Evolutionary conservation across 2,113 vertebrate genomes (phyloP), one percentile per base, ranked within the genome.

Genomic region (Sinocyclocheilus anophthalmus): DNA sequence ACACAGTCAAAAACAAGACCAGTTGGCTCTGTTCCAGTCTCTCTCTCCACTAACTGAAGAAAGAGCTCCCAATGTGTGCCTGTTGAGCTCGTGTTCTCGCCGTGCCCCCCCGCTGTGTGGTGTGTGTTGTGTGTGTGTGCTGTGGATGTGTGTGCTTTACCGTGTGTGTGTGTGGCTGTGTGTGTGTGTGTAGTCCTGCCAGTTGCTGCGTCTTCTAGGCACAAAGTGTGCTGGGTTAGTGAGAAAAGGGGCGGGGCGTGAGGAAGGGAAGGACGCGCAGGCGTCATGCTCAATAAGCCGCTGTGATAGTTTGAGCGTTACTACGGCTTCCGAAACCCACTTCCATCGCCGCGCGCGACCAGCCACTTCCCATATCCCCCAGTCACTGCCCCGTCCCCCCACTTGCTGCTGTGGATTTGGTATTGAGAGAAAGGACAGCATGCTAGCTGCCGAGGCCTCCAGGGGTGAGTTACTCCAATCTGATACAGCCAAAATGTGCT

Each of bases 11-110:
- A 69, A 37, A 81, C 59, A 88, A 61, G 92, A 94, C 96, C 94
- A 96, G 95, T 95, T 94, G 94, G 84, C 93, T n/a, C 95, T 92
- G 93, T 96, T n/a, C n/a, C 95, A 96, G 94, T 88, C 53, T 0
- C 90, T 83, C 69, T 26, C 59, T 69, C n/a, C 20, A 76, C 86
- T 88, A 90, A 90, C n/a, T 87, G 92, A 95, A 85, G n/a, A n/a
- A n/a, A n/a, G 88, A 92, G 92, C 95, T 95, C 94, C 63, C 0
- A 3, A 91, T 93, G 91, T 91, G 93, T 91, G 76, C n/a, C n/a
- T n/a, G n/a, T n/a, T n/a, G n/a, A n/a, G n/a, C n/a, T n/a, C n/a
- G n/a, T n/a, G n/a, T n/a, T n/a, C n/a, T n/a, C n/a, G n/a, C n/a
- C n/a, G n/a, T n/a, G n/a, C n/a, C n/a, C n/a, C n/a, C n/a, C n/a